Evolutionary conservation across 2,113 vertebrate species (phyloP), one percentile per base, ranked within the genome.

Genomic region (Poecilia latipinna): DNA sequence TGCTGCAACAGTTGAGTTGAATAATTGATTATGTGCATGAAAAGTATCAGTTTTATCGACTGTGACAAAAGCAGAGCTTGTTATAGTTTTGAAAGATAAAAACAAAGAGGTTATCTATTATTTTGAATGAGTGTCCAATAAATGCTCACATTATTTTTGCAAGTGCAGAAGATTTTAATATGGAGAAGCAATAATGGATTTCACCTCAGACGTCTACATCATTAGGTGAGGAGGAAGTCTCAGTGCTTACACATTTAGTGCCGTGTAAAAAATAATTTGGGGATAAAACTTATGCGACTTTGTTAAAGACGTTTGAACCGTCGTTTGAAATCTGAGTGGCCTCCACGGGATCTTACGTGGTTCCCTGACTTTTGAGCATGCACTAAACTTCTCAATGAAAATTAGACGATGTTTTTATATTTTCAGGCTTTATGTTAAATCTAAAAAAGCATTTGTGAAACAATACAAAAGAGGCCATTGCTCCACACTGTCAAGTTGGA

Each of bases 91-190:
- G 39, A 42, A 15, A 15, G 39, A 42, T 42, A 42, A 24, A 24
- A n/a, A 24, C 51, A 24, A 57, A 57, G 8, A 57, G 2, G 22
- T 24, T 11, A 57, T 57, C 24, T 57, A 57, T 57, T n/a, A 8
- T 24, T 57, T n/a, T 48, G 17, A 48, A 48, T 48, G 13, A 48
- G 44, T 48, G 39, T 42, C 13, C 39, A 42, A 15, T 42, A 12
- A 42, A 54, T 8, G 22, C 48, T 22, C 48, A 54, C 17, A 24
- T 22, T n/a, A 24, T n/a, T n/a, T 57, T n/a, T 72, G 64, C 60
- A 63, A 51, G n/a, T 37, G 29, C 15, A 62, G 60, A 13, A 39
- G 12, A 72, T 66, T 78, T 39, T 69, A 78, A 28, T 44, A 66
- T 28, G 42, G 28, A 42, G 35, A 51, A 71, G 68, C 44, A 35